Base-by-base conservation (phyloP, 2,888 invertebrate species). In the Ennomos quercinarius region DNA sequence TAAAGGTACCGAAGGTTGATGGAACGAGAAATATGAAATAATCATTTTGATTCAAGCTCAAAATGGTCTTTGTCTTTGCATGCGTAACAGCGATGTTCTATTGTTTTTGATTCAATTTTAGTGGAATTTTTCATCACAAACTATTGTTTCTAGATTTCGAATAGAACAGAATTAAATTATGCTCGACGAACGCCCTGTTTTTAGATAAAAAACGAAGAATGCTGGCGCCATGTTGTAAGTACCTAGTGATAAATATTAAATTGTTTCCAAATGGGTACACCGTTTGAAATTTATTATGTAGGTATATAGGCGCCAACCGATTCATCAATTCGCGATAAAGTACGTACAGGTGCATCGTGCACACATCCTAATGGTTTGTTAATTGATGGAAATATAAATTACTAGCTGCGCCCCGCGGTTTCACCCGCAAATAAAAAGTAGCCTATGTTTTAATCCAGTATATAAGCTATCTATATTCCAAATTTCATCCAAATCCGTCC, bases 131-230 rank as follows among this genome's bases (percentile, higher is more conserved):
- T 40, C 17, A 44, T 40, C 43, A 35, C 35, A 44, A 49, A 6
- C 44, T 12, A 35, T 8, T 36, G 12, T 50, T 49, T 3, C 40
- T 50, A 36, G 43, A 36, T 9, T 10, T 13, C 39, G 38, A 13
- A n/a, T 35, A 10, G 9, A 13, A 49, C 10, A 37, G 44, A 57
- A 61, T 59, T 52, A 37, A 56, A 55, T 55, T 54, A 61, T 55
- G 59, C 59, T 56, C 61, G 46, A 61, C 47, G 43, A 60, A 57
- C 52, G 38, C 50, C 43, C 47, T 39, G 40, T 43, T 52, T 40
- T 48, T 17, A 13, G 17, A 45, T 44, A 41, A 49, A 50, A 46
- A 42, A 27, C 11, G 11, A 42, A 60, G 41, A 50, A 40, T 34
- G 13, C 12, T 42, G 54, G 49, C 54, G 59, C 54, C 59, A 54